Percentiles rank a stretch among this genome's conserved stretches.
These are phyloP conservation scores for Pharmacophagus antenor DNA, from an alignment of 2,888 invertebrate genomes.

Conservation along the genomic window DNA sequence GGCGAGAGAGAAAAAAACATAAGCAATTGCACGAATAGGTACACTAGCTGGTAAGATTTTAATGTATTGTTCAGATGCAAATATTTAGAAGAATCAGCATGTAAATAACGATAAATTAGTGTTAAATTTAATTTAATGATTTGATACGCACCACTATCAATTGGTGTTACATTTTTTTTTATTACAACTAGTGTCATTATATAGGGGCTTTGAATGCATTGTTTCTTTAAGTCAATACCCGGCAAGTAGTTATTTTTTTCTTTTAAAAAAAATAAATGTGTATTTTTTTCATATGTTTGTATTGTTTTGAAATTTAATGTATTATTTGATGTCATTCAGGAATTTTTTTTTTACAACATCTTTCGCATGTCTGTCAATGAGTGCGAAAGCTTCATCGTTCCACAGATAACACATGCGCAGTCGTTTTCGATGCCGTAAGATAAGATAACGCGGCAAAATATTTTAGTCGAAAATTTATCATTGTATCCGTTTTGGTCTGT, in stretches of 20 bases:
- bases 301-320: neutral
- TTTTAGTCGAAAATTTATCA: slow-evolving; percentile 35
- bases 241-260: slow-evolving; percentile 9
- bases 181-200: slow-evolving; percentile 50
- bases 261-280: neutral
- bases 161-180: slow-evolving; percentile 59
- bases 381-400: neutral
- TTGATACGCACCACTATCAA: slow-evolving; percentile 49
- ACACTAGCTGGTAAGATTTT: slow-evolving; percentile 69
- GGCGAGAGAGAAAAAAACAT: slow-evolving; percentile 42
- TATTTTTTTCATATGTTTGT: neutral
- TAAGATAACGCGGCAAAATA: slow-evolving; percentile 36
- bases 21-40: slow-evolving; percentile 72
- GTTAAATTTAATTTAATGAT: slow-evolving; percentile 49
- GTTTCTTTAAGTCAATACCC: slow-evolving; percentile 42
- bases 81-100: slow-evolving; percentile 78
- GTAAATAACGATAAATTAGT: slow-evolving; percentile 72
- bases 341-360: slow-evolving; percentile 12
- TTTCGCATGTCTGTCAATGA: slow-evolving; percentile 9
- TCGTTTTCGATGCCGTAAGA: slow-evolving; percentile 30
- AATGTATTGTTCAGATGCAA: slow-evolving; percentile 81
- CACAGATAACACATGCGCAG: slow-evolving; percentile 19
- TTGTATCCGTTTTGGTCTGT: slow-evolving; percentile 36
- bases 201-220: slow-evolving; percentile 52
- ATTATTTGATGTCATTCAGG: neutral